These are phyloP conservation scores for Pimpla rufipes DNA, from an alignment of 2,888 invertebrate species.

Conservation along the genomic window DNA sequence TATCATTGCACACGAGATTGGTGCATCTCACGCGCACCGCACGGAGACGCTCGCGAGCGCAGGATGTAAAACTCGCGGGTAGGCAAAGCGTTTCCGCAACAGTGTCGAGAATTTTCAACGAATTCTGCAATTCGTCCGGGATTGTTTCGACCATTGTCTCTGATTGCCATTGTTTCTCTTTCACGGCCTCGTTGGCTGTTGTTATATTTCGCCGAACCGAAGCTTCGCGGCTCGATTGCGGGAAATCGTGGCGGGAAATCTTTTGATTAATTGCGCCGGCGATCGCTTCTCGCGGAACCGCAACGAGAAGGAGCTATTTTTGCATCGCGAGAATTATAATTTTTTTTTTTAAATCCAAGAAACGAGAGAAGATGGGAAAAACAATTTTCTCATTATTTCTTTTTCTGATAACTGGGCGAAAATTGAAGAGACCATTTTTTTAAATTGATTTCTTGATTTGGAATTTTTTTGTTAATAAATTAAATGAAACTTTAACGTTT, in stretches of 20 bases:
- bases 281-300: not conserved
- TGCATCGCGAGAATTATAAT: not conserved
- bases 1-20: conserved; percentile 22
- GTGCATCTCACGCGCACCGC: conserved; percentile 24
- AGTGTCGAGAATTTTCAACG: conserved; percentile 34
- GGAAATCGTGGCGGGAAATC: conserved; percentile 1
- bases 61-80: conserved; percentile 3
- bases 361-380: too few species aligned
- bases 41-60: conserved; percentile 2
- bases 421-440: too few species aligned
- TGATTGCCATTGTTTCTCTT: conserved; percentile 7
- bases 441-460: too few species aligned
- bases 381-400: too few species aligned
- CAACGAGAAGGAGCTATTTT: not conserved
- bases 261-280: not conserved
- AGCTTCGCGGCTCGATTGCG: conserved; percentile 1
- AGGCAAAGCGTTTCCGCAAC: conserved; percentile 34
- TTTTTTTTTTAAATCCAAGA: too few species aligned
- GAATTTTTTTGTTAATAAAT: too few species aligned
- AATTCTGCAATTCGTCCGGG: not conserved
- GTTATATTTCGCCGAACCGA: not conserved
- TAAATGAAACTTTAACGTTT: too few species aligned
- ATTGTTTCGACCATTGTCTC: conserved; percentile 9
- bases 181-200: not conserved
- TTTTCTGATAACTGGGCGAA: too few species aligned